Evolutionary conservation across 2,113 vertebrate species (phyloP), one percentile per base, ranked within the genome.

Genomic region (Lamprotornis superbus): DNA sequence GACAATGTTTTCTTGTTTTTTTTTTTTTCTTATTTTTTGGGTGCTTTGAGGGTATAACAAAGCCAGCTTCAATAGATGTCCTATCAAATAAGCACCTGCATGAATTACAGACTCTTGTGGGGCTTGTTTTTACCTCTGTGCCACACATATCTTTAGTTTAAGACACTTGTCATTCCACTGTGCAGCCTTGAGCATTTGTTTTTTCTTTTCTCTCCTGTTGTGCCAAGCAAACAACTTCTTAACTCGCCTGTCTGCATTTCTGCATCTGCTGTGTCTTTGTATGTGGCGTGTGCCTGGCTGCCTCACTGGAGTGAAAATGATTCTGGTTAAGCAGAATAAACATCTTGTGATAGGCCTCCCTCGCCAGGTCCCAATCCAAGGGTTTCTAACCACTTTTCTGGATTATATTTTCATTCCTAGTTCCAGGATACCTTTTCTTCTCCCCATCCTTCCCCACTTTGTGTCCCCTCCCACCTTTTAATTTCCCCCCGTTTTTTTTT

Each of bases 81-180:
- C 77, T 86, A 73, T 83, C 73, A 91, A 87, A 80, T 80, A 87
- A 94, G 22, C 47, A 44, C 87, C 71, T 91, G 56, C 44, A 76
- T 64, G 76, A 78, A 77, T 90, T 83, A 80, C 55, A 95, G 64
- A 63, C 33, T 60, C 37, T 93, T 75, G 37, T 68, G 65, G 27
- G 35, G 20, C 42, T 30, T 82, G 44, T 84, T 94, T 93, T 92
- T 86, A 87, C 94, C 74, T 94, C 81, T 77, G 31, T 90, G 69
- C 40, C 37, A 70, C 55, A 52, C 39, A 69, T 49, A 61, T 77
- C 78, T 86, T 89, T 84, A 78, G 31, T 77, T 94, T 78, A 94
- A 93, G 83, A 91, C 23, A 7, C 27, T 79, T 61, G 81, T 89
- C 53, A 75, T 71, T 95, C 73, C 60, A 50, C n/a, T 37, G 22